Conservation (phyloP, 2,797 vertebrate species). For the Anas capensis region DNA sequence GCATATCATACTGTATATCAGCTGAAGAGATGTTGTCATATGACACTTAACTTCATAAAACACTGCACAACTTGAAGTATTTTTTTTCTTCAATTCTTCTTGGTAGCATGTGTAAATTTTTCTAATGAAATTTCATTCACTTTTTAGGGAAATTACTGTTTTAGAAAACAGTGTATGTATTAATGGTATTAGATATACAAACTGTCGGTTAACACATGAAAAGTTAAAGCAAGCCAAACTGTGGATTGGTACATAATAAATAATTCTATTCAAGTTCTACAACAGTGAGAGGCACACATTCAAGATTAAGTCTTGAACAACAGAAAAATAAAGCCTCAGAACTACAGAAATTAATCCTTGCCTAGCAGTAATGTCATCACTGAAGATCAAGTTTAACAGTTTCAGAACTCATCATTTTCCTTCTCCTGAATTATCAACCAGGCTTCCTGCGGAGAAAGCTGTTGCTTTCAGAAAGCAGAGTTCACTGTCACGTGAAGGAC, state of each 20-base stretch:
- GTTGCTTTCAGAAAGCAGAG: background rate
- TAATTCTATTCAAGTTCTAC: background rate
- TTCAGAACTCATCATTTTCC: background rate
- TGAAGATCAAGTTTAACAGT: background rate
- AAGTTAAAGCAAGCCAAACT: slow-evolving; percentile 13
- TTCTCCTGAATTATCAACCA: background rate
- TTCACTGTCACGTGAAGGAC: background rate
- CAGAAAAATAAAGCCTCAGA: background rate
- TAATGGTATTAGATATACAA: slow-evolving; percentile 1
- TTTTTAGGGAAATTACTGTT: background rate
- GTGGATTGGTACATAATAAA: background rate
- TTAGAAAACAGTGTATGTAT: background rate
- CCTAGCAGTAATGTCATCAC: background rate
- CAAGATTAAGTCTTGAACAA: background rate
- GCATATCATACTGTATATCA: background rate
- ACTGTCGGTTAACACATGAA: slow-evolving; percentile 22
- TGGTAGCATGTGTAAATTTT: background rate
- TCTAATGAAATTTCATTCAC: background rate
- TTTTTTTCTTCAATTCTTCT: background rate
- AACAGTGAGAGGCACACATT: background rate
- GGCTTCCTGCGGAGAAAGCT: background rate
- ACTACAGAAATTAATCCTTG: background rate
- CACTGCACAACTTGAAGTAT: background rate
- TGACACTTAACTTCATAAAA: background rate
- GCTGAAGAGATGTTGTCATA: background rate